Evolutionary conservation across 1,140 invertebrate genomes (phyloP), one percentile per base, ranked within the genome.

Genomic region (Anthonomus grandis): DNA sequence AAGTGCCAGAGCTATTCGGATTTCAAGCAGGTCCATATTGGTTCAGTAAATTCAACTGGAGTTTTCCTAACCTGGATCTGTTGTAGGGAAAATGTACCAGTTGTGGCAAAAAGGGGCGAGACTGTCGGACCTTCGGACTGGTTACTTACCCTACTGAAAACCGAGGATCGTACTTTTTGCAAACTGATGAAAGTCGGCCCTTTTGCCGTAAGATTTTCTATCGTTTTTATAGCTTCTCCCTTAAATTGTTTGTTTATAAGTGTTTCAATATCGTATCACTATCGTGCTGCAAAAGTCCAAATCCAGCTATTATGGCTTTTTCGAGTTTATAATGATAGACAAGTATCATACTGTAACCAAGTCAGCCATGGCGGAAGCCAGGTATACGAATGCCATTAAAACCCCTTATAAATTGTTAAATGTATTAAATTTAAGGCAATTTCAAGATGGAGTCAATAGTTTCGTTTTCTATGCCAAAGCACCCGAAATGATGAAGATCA

Each of bases 311-410:
- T 46, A 55, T 25, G 69, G 69, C 9, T 62, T 48, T 41, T 71
- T 71, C 41, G 61, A 70, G 21, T 64, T 71, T 22, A 64, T 71
- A 18, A 25, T 71, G 18, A 58, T 66, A 1, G 68, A 70, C 36
- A 60, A 62, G 12, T 59, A 63, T 36, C 58, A 64, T 37, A 58
- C 62, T 42, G 52, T 63, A 1, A 56, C 67, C 22, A 64, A 59
- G 17, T 61, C 59, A 3, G 25, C 42, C 6, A 25, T 53, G 15
- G 24, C 48, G 13, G 23, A 47, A 22, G 37, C 58, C 18, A 47
- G 57, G 57, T 59, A 27, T 23, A 1, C 42, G 45, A 5, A 15
- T 27, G 21, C n/a, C n/a, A n/a, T n/a, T n/a, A n/a, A n/a, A n/a
- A n/a, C n/a, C 15, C 1, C 25, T 49, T 10, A 37, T 38, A 41